A percentile compares a stretch with the other conserved stretches of the same genome.
Evolutionary conservation across 2,113 vertebrate genomes (phyloP).

Genomic region (Aldabrachelys gigantea): DNA sequence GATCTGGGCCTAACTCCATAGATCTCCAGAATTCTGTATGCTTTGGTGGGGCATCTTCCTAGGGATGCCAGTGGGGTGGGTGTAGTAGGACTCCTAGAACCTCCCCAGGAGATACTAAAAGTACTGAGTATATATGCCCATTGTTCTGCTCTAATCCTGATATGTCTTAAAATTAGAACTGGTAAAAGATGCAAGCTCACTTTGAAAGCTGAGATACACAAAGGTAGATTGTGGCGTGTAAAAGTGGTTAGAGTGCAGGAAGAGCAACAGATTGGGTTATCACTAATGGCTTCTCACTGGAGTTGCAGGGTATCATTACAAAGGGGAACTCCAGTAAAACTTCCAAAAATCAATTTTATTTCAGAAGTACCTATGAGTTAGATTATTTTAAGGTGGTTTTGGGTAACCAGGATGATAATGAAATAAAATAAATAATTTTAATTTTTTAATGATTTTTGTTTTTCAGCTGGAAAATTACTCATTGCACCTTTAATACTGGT

Average conservation of each 20-base stretch:
- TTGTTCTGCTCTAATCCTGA: not conserved
- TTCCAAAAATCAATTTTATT: not conserved
- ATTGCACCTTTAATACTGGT: constrained; percentile 91
- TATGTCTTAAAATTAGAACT: constrained; percentile 44
- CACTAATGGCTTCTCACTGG: not conserved
- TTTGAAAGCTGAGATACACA: not conserved
- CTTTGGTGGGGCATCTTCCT: constrained; percentile 17
- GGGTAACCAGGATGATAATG: not conserved
- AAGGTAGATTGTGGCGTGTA: not conserved
- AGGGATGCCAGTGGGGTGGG: not conserved
- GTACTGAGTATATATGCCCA: not conserved
- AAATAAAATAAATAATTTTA: constrained; percentile 17
- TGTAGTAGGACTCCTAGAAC: constrained; percentile 15
- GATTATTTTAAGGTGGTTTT: not conserved
- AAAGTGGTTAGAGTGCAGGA: not conserved
- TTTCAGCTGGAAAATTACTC: constrained; percentile 93
- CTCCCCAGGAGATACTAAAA: not conserved
- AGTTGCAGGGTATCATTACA: not conserved
- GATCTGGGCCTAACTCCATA: not conserved
- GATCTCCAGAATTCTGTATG: constrained; percentile 25
- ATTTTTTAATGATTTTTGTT: constrained; percentile 26
- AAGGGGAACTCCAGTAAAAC: not conserved
- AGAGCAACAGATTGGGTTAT: not conserved
- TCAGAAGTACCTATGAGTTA: not conserved
- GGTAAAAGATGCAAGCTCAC: constrained; percentile 3